These are phyloP conservation scores for Diprion similis DNA, from an alignment of 1,140 invertebrate species.

Conservation along the genomic window DNA sequence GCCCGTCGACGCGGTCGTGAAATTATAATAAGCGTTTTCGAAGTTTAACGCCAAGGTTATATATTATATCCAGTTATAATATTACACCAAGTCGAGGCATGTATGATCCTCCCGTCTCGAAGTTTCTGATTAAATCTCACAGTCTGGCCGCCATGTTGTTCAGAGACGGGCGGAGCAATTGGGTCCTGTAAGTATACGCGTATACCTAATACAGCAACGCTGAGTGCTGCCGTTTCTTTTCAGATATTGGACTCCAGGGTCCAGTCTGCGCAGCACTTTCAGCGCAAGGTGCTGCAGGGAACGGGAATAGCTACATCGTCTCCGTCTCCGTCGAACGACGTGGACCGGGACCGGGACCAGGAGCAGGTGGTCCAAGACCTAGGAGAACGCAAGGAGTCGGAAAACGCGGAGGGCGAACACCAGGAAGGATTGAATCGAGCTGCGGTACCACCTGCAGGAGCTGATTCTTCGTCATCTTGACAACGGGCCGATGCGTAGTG, in stretches of 20 bases:
- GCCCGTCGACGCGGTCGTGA: too few species aligned
- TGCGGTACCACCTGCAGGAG: not conserved
- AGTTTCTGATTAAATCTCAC: too few species aligned
- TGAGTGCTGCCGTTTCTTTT: not conserved
- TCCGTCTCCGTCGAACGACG: not conserved
- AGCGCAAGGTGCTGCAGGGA: conserved; percentile 19
- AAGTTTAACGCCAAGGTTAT: too few species aligned
- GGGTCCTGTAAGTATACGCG: too few species aligned
- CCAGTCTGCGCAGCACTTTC: conserved; percentile 34
- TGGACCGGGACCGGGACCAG: not conserved
- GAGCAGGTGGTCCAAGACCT: not conserved
- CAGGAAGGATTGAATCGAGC: not conserved
- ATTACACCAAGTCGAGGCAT: too few species aligned
- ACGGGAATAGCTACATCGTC: not conserved
- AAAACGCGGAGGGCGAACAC: not conserved
- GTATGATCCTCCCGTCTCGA: too few species aligned
- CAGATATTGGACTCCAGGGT: conserved; percentile 34
- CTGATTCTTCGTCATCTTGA: not conserved
- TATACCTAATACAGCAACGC: too few species aligned
- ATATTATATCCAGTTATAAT: too few species aligned
- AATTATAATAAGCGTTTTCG: too few species aligned
- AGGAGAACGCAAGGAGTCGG: too few species aligned
- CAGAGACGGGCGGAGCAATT: too few species aligned
- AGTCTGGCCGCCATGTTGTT: too few species aligned
- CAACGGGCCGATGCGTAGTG: not conserved